Evolutionary conservation across 1,140 invertebrate species (phyloP), one percentile per base, ranked within the genome.

Genomic region (Meloidogyne floridensis): DNA sequence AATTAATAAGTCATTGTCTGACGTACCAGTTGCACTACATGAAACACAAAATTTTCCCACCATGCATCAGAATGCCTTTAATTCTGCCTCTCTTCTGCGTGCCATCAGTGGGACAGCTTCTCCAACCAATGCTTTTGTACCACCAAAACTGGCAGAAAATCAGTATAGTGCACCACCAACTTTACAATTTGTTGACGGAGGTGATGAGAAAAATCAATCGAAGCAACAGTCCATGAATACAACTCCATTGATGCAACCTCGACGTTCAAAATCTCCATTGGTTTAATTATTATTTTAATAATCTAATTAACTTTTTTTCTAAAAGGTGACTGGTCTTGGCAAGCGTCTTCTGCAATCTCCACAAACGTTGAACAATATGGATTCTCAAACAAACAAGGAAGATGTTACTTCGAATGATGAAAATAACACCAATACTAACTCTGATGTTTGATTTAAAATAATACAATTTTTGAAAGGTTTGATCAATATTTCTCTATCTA

Each of bases 181-280:
- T 5, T 15, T 78, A 51, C 65, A 78, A 32, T 78, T 32, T 18
- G 59, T 71, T 70, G 77, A 78, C 43, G 59, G 59, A 2, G 11
- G 18, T 42, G 18, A 42, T 71, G 15, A 56, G 51, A 43, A 69
- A 7, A 32, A 6, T 72, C 47, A 18, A 65, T 13, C 42, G 7
- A 20, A 59, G n/a, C 11, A 59, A 59, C 56, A 47, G 47, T 47
- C 47, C 0, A 13, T 78, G 18, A 78, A 71, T 65, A 51, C 77
- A 70, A 78, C 77, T 32, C 77, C 77, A 47, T 71, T 78, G 13
- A 10, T 51, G 42, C n/a, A 70, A 11, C 71, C 77, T 42, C 77
- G 77, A 13, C 77, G 77, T 32, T 65, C 77, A 54, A 78, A 78
- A 9, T 78, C 77, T 1, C 77, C 77, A 78, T 43, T 78, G 77